phyloP scores from a whole-genome alignment of 2,888 invertebrate genomes.

The Stenodema calcarata region DNA sequence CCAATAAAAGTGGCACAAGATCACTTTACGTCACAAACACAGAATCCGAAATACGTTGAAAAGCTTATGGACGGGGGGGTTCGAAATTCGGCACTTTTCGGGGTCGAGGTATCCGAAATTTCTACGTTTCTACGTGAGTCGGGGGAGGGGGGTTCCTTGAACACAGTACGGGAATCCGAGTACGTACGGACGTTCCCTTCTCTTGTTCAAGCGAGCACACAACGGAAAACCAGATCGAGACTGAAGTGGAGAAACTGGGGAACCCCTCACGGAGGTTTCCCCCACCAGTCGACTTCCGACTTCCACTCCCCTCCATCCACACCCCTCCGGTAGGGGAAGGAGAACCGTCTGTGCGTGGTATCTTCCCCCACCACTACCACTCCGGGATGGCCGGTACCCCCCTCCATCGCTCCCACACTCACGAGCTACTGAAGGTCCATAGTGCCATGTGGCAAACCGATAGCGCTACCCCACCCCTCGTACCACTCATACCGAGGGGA shows the following conservation, averaged over 20 bases:
- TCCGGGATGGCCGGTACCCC: background rate
- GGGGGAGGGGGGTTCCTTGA: background rate
- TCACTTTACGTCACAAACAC: constrained; percentile 18
- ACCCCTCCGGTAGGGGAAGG: background rate
- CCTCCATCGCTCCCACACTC: background rate
- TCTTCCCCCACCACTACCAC: too few relatives aligned
- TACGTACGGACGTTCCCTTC: constrained; percentile 3
- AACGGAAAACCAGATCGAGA: constrained; percentile 22
- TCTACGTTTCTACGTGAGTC: too few relatives aligned
- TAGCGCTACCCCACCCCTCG: background rate
- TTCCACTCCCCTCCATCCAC: background rate
- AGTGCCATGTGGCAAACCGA: background rate
- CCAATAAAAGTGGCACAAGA: constrained; percentile 10
- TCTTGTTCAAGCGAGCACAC: background rate
- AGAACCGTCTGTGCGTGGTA: background rate
- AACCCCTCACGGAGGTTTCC: background rate
- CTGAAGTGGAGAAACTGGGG: constrained; percentile 19
- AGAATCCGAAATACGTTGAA: background rate
- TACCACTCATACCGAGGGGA: background rate
- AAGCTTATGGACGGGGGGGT: background rate
- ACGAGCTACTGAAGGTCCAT: background rate
- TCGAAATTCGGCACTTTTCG: background rate
- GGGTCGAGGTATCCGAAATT: background rate
- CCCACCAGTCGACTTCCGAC: background rate
- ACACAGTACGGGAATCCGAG: constrained; percentile 10